These are phyloP conservation scores for Mungos mungo DNA, from an alignment of 2,113 vertebrate genomes.

Conservation along the genomic window DNA sequence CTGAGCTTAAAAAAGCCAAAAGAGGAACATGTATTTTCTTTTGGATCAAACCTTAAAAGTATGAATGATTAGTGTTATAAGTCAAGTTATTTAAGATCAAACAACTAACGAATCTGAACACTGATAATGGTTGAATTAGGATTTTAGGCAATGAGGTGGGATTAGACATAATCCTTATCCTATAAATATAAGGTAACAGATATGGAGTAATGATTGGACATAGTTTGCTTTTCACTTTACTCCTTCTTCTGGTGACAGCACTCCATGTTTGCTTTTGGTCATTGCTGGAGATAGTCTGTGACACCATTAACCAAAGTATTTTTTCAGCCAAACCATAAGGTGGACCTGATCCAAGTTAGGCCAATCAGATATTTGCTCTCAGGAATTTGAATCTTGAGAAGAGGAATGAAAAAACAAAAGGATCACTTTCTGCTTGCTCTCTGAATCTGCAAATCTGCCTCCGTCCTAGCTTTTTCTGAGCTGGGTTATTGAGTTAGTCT, in stretches of 20 bases:
- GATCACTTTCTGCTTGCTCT: not conserved
- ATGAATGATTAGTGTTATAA: constrained; percentile 25
- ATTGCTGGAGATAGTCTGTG: not conserved
- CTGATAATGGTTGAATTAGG: not conserved
- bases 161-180: not conserved
- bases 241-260: not conserved
- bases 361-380: not conserved
- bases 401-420: not conserved
- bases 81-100: not conserved
- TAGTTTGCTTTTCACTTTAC: not conserved
- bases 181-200: not conserved
- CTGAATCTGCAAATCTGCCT: not conserved
- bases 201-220: not conserved
- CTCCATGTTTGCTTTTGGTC: not conserved
- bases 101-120: not conserved
- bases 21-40: constrained; percentile 10
- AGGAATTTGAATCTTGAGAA: constrained; percentile 3
- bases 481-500: not conserved
- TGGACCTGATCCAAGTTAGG: not conserved
- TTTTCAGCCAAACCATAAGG: not conserved
- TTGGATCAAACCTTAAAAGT: constrained; percentile 18
- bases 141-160: not conserved
- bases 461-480: not conserved
- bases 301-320: not conserved
- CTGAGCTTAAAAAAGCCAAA: not conserved